Base-by-base conservation (phyloP, 2,113 vertebrate species). In the Brachirus orientalis region DNA sequence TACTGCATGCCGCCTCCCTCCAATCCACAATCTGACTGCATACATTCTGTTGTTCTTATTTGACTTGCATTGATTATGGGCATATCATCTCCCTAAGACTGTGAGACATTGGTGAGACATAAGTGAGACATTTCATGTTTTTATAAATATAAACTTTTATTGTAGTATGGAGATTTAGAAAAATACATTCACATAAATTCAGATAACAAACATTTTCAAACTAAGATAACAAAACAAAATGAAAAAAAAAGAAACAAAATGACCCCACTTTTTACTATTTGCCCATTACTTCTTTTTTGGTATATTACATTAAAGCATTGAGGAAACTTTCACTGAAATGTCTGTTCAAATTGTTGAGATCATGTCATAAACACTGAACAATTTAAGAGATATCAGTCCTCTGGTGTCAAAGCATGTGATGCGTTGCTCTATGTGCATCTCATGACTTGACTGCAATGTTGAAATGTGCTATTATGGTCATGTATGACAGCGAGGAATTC, bases 101-200 rank as follows among this genome's bases (percentile, higher is more conserved):
- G 28, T 28, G 28, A 28, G 28, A 28, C n/a, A n/a, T n/a, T n/a
- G n/a, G n/a, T n/a, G n/a, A n/a, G n/a, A n/a, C n/a, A n/a, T n/a
- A n/a, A n/a, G n/a, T n/a, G n/a, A n/a, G n/a, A n/a, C n/a, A n/a
- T 74, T 73, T 67, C 6, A 78, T 33, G 9, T 94, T 94, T 94
- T 94, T 97, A 97, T 98, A 97, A 97, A 97, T 97, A 98, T 99
- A 98, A 97, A 93, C 96, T 95, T 99, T 98, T 97, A 99, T 97
- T 98, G 88, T 94, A 96, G 95, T 94, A 96, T 95, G 93, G 93
- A 95, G 95, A 95, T 89, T 97, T 98, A 98, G 95, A 98, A 98
- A 98, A 98, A 98, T 98, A 98, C 97, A 96, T 97, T 96, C 96
- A 96, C 95, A 96, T 96, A 95, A 97, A 97, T 96, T 97, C 95